Conservation (phyloP, 1,140 invertebrate species). For the Ruditapes philippinarum region DNA sequence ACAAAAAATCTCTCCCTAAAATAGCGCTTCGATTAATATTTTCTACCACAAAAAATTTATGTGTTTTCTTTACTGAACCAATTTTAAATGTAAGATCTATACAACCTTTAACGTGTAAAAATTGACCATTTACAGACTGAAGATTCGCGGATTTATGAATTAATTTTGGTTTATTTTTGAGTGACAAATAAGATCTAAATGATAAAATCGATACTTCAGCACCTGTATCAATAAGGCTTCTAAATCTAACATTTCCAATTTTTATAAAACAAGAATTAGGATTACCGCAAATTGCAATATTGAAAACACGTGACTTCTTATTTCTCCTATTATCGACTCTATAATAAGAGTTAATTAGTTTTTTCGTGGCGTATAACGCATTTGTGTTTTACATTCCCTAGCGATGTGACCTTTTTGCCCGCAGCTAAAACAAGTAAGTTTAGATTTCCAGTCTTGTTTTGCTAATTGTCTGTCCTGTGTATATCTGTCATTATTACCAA, state of each 20-base stretch:
- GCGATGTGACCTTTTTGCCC: not conserved
- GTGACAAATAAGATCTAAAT: too few species aligned
- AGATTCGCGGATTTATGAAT: not conserved
- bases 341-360: not conserved
- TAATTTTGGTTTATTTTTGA: conserved; percentile 21
- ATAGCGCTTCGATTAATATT: not conserved
- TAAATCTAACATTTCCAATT: conserved; percentile 3
- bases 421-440: not conserved
- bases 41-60: not conserved
- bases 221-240: conserved; percentile 41
- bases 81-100: conserved; percentile 4
- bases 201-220: conserved; percentile 19
- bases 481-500: too few species aligned
- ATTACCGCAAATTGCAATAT: too few species aligned
- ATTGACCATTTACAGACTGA: not conserved
- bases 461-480: not conserved
- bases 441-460: not conserved
- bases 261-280: conserved; percentile 32
- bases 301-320: too few species aligned
- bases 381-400: not conserved
- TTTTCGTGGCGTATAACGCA: not conserved
- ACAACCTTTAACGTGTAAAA: conserved; percentile 19
- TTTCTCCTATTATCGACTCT: too few species aligned
- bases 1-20: not conserved
- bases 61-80: not conserved